These are phyloP conservation scores for Tokudaia muenninki DNA, from an alignment of 2,797 vertebrate genomes.

Conservation along the genomic window DNA sequence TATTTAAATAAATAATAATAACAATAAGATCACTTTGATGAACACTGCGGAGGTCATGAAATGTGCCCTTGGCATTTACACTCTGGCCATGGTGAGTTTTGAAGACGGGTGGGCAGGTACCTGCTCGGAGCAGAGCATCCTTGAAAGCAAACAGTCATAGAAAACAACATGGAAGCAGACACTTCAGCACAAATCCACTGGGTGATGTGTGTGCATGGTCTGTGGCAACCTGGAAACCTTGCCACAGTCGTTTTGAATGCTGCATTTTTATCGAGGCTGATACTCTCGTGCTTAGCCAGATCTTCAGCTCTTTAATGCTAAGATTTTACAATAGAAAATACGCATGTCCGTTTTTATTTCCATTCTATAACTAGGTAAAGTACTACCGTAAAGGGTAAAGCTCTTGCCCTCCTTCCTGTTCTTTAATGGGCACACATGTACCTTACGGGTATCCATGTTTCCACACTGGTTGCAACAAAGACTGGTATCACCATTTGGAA, in stretches of 20 bases:
- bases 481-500: conserved; percentile 76
- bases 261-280: not conserved
- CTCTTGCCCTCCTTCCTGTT: conserved; percentile 76
- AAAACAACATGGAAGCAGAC: not conserved
- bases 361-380: conserved; percentile 67
- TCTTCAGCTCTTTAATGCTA: not conserved
- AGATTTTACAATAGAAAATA: conserved; percentile 57
- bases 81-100: not conserved
- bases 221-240: not conserved
- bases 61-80: not conserved
- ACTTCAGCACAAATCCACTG: not conserved
- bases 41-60: not conserved
- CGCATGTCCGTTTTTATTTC: conserved; percentile 73
- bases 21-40: accelerated
- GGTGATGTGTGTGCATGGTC: too few species aligned
- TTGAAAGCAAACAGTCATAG: not conserved
- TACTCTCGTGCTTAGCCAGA: too few species aligned
- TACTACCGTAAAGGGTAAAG: too few species aligned
- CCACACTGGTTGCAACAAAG: conserved; percentile 1
- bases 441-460: conserved; percentile 47
- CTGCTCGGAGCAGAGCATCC: not conserved
- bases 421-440: conserved; percentile 69
- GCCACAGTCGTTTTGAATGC: conserved; percentile 30
- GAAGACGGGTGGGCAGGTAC: not conserved
- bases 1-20: not conserved